Conservation (phyloP, 1,140 invertebrate genomes). For the Bemisia tabaci region DNA sequence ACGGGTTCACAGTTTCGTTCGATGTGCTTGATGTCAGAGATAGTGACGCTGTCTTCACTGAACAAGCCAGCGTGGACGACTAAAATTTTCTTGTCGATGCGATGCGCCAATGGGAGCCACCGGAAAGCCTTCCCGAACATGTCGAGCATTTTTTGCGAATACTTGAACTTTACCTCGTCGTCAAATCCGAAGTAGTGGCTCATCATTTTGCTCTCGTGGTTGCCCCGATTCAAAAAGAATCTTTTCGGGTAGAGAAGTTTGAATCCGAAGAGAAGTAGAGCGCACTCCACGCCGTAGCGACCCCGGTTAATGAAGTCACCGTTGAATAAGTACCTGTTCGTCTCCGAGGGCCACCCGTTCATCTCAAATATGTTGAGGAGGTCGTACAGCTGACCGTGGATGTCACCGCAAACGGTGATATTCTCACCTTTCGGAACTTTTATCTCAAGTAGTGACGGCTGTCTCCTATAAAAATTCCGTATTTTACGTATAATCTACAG, state of each 20-base stretch:
- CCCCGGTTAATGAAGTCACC: slow-evolving; percentile 38
- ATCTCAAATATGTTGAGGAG: slow-evolving; percentile 40
- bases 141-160: neutral
- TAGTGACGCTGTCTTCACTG: neutral
- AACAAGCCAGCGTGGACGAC: neutral
- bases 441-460: neutral
- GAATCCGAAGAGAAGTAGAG: slow-evolving; percentile 36
- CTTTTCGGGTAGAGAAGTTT: slow-evolving; percentile 49
- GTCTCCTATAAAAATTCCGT: neutral
- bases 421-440: neutral
- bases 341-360: slow-evolving; percentile 37
- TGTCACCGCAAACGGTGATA: slow-evolving; percentile 32
- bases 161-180: neutral
- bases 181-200: slow-evolving; percentile 36
- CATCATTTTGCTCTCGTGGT: slow-evolving; percentile 47
- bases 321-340: slow-evolving; percentile 37
- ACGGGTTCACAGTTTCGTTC: neutral
- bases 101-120: neutral
- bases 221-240: slow-evolving; percentile 50
- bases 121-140: neutral
- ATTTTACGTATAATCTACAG: too few relatives aligned
- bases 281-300: slow-evolving; percentile 32
- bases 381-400: slow-evolving; percentile 43
- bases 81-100: neutral
- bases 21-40: neutral